phyloP scores from a whole-genome alignment of 2,113 vertebrate species.

The Tiliqua scincoides region DNA sequence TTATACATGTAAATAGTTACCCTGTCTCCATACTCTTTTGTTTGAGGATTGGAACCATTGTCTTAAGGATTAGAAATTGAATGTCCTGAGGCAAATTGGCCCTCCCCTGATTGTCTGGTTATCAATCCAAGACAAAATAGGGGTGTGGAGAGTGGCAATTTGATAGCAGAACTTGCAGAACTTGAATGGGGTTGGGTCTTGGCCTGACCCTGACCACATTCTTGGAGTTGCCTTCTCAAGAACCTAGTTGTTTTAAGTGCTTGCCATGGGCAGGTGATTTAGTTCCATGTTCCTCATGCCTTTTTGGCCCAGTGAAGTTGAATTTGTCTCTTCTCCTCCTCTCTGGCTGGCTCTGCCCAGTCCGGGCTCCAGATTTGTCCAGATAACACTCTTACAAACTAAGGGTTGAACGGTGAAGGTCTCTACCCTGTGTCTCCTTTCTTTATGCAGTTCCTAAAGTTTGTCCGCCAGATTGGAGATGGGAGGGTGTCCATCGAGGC shows the following conservation, averaged over 20 bases:
- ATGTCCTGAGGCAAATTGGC: background rate
- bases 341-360: background rate
- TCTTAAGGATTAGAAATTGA: background rate
- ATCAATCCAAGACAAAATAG: background rate
- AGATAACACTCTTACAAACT: no score
- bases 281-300: slow-evolving; percentile 1
- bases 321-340: background rate
- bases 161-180: background rate
- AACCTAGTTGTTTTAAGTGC: background rate
- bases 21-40: background rate
- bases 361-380: slow-evolving; percentile 21
- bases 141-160: background rate
- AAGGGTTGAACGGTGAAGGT: slow-evolving; percentile 42
- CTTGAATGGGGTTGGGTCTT: slow-evolving; percentile 13
- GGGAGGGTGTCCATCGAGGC: slow-evolving; percentile 92
- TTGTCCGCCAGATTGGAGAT: slow-evolving; percentile 99
- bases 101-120: background rate
- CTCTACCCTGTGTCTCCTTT: slow-evolving; percentile 77
- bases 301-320: background rate
- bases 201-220: background rate
- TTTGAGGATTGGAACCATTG: background rate
- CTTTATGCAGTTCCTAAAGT: slow-evolving; percentile 96
- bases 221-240: background rate
- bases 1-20: background rate
- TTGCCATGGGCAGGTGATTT: background rate